Conservation (phyloP, 2,113 vertebrate genomes). For the Hiodon alosoides region DNA sequence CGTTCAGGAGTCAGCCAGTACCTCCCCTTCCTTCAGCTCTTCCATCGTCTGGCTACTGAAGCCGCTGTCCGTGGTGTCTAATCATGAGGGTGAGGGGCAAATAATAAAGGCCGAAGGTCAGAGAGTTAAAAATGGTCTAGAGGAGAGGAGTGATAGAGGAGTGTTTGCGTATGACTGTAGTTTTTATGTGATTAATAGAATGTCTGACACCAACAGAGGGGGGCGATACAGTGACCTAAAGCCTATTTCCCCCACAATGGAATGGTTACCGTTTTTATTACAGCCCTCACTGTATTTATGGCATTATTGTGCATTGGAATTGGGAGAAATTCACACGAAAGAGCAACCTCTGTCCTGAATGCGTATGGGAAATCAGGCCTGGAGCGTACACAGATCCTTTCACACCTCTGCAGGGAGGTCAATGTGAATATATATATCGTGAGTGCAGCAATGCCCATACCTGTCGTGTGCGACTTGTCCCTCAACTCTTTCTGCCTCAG, state of each 20-base stretch:
- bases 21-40: slow-evolving; percentile 36
- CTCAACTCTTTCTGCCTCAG: slow-evolving; percentile 61
- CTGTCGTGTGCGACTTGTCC: slow-evolving; percentile 78
- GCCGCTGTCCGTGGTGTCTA: slow-evolving; percentile 88
- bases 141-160: neutral
- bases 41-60: slow-evolving; percentile 84
- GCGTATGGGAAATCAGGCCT: neutral
- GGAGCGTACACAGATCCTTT: neutral
- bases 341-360: too few species aligned
- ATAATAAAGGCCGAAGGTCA: neutral
- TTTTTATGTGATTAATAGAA: too few species aligned
- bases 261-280: neutral
- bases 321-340: neutral
- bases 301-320: neutral
- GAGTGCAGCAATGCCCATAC: slow-evolving; percentile 45
- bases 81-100: slow-evolving; percentile 11
- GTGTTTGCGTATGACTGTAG: too few species aligned
- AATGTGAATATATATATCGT: too few species aligned
- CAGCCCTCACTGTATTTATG: neutral
- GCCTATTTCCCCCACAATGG: neutral
- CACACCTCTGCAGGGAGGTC: too few species aligned
- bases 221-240: too few species aligned
- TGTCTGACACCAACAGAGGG: too few species aligned
- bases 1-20: slow-evolving; percentile 52
- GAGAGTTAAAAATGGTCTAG: neutral